Evolutionary conservation across 2,888 invertebrate species (phyloP), one percentile per base, ranked within the genome.

Genomic region (Eurytoma californica): DNA sequence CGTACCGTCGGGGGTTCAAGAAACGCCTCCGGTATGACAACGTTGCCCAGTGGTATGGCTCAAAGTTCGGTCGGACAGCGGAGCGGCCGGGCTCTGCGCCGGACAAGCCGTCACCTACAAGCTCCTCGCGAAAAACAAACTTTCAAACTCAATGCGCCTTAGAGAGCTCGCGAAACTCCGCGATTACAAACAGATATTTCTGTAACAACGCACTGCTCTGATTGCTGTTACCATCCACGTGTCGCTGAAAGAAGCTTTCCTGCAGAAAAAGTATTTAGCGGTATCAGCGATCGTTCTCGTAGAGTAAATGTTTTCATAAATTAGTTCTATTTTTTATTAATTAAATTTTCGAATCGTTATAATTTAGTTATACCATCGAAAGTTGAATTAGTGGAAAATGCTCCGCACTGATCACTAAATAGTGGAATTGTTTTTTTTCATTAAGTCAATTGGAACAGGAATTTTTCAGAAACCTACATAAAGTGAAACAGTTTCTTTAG

Each of bases 51-150:
- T 78, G 30, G 79, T 55, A 24, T 24, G 24, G 47, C 75, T 79
- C 79, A 72, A 79, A 81, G 79, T 81, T 79, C 63, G 81, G 73
- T 79, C 79, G 53, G 73, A 58, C 79, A 66, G 57, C 66, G 58
- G 28, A 14, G 49, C 3, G 24, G 65, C 18, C 20, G 30, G 20
- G 51, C 7, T 51, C 68, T 78, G 80, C 65, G 18, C 49, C 30
- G 66, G 75, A 82, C 82, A 82, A 80, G 80, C 80, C 75, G 80
- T 80, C 82, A 73, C 60, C 72, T 51, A 65, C 82, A 82, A 47
- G 47, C 28, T 18, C 39, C n/a, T n/a, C 16, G 18, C 68, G 67
- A 77, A 78, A 77, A 78, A 80, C 80, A 78, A 80, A 80, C 80
- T 81, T 80, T 73, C 51, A 69, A 79, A 80, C 77, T 77, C 69